Percentiles rank a stretch among this genome's conserved stretches.
Conservation (phyloP, 2,797 vertebrate species). For the Pteropus rufus region DNA sequence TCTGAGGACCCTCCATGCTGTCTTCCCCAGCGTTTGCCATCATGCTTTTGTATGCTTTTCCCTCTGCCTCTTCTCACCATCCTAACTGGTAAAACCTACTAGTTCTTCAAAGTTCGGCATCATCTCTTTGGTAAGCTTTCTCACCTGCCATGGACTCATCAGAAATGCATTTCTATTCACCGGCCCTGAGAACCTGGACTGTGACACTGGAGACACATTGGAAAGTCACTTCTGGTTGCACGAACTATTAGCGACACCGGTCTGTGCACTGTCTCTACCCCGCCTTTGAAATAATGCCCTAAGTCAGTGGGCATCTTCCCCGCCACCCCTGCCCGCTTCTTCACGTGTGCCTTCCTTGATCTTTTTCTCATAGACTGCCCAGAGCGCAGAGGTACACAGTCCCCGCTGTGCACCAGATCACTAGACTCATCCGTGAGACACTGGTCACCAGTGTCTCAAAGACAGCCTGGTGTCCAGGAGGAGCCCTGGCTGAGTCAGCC, state of each 20-base stretch:
- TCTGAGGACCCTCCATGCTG: fast-evolving
- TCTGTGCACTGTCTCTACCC: neutral
- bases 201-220: neutral
- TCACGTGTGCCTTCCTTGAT: neutral
- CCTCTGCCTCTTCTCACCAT: neutral
- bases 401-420: fast-evolving
- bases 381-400: neutral
- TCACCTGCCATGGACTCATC: fast-evolving
- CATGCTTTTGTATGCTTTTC: fast-evolving
- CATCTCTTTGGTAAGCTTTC: neutral
- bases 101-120: neutral
- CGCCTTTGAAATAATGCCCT: neutral
- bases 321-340: fast-evolving
- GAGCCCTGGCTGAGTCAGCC: neutral
- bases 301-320: neutral
- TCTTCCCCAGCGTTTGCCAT: fast-evolving
- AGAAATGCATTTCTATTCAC: neutral
- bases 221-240: neutral
- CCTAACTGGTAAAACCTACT: too few relatives aligned
- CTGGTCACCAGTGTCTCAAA: neutral
- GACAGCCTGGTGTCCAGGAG: neutral
- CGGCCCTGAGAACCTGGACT: neutral
- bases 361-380: neutral
- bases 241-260: fast-evolving
- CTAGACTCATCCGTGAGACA: fast-evolving